These are phyloP conservation scores for Eueides isabella DNA, from an alignment of 1,140 invertebrate species.

Conservation along the genomic window DNA sequence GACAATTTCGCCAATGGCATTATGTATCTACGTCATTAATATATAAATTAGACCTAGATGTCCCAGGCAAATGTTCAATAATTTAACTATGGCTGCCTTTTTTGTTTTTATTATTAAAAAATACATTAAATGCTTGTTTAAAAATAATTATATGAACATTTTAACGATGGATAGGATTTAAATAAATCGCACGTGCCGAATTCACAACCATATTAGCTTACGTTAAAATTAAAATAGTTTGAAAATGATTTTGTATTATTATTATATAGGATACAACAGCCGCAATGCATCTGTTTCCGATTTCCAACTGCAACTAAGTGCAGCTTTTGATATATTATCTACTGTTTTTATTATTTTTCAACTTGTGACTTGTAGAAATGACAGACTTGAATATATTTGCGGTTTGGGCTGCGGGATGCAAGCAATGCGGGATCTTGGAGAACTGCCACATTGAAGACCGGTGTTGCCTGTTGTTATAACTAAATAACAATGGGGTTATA, in stretches of 20 bases:
- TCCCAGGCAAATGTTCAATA: neutral
- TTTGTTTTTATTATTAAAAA: too few species aligned
- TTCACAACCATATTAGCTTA: neutral
- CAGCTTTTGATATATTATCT: slow-evolving; percentile 7
- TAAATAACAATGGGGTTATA: neutral
- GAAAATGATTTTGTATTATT: slow-evolving; percentile 10
- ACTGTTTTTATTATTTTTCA: neutral
- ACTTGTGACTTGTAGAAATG: slow-evolving; percentile 1
- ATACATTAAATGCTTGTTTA: too few species aligned
- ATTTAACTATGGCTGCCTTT: neutral
- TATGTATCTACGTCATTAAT: slow-evolving; percentile 30
- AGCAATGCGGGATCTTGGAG: slow-evolving; percentile 1
- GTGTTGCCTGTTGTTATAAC: neutral
- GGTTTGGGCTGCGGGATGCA: neutral
- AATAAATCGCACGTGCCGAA: neutral
- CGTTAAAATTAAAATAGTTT: neutral
- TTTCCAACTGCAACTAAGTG: neutral
- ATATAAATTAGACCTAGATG: neutral
- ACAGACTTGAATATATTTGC: slow-evolving; percentile 1
- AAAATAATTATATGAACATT: neutral
- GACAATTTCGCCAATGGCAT: slow-evolving; percentile 36
- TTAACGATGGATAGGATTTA: neutral
- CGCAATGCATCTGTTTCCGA: slow-evolving; percentile 2
- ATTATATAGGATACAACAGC: neutral
- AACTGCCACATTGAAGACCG: neutral